Conservation (phyloP, 2,113 vertebrate genomes). For the Sminthopsis crassicaudata region DNA sequence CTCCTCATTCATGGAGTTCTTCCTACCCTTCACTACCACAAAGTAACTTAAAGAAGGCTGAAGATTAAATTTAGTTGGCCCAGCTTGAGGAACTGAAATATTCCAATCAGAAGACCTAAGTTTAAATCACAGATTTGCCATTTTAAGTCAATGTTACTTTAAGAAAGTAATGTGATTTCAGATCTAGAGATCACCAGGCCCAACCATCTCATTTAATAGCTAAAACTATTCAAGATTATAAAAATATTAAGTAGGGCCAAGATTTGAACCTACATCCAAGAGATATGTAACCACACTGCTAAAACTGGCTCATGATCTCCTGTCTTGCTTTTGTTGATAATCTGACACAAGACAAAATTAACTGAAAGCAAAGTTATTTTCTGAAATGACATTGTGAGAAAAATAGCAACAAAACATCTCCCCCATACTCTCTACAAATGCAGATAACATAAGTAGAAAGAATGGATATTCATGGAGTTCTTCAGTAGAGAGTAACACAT, state of each 20-base stretch:
- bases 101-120: background rate
- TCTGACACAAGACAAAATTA: background rate
- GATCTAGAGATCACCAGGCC: background rate
- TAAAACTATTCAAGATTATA: background rate
- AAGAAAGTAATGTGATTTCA: background rate
- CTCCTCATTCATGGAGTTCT: background rate
- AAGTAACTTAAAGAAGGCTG: background rate
- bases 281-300: background rate
- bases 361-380: background rate
- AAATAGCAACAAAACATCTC: background rate
- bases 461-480: background rate
- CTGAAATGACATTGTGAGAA: background rate
- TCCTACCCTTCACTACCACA: background rate
- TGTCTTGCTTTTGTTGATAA: background rate
- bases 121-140: accelerated
- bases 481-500: background rate
- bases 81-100: background rate
- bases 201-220: background rate
- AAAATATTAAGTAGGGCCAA: background rate
- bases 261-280: background rate
- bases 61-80: background rate
- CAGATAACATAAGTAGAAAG: background rate
- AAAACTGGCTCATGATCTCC: background rate
- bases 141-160: background rate
- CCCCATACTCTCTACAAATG: background rate